phyloP scores from a whole-genome alignment of 1,140 invertebrate genomes.

The Akabosia matsudoensis region DNA sequence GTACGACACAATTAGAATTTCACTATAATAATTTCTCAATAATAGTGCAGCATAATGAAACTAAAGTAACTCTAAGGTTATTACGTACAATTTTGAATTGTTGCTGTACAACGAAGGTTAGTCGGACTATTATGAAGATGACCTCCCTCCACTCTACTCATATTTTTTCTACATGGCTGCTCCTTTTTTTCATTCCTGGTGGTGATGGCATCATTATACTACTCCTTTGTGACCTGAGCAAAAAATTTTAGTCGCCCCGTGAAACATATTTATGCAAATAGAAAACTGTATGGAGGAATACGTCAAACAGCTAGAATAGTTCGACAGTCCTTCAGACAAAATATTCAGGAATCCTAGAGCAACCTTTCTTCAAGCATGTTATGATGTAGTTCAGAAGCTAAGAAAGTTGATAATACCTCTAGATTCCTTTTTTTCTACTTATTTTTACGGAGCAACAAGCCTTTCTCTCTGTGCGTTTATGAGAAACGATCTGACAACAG shows the following conservation, averaged over 20 bases:
- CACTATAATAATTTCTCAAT: too few relatives aligned
- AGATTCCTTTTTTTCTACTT: not conserved
- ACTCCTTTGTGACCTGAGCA: not conserved
- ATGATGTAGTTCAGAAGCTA: slow-evolving; percentile 6
- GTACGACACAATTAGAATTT: too few relatives aligned
- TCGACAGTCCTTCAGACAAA: not conserved
- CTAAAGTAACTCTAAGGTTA: too few relatives aligned
- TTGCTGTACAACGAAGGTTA: too few relatives aligned
- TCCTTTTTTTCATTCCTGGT: not conserved
- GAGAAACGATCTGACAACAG: not conserved
- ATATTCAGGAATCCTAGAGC: too few relatives aligned
- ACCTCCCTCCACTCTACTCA: too few relatives aligned
- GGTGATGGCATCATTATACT: not conserved
- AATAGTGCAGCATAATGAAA: too few relatives aligned
- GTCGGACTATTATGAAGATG: not conserved
- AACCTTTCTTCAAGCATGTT: not conserved
- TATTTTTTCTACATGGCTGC: not conserved
- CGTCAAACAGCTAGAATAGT: not conserved
- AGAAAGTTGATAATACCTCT: too few relatives aligned
- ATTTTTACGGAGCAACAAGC: too few relatives aligned
- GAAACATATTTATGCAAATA: not conserved
- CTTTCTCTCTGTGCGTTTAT: not conserved
- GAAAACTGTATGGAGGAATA: too few relatives aligned
- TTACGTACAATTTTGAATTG: too few relatives aligned
- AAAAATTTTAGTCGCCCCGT: not conserved